Conservation (phyloP, 92 coral and sea anemone genomes). For the Ricordea florida region DNA sequence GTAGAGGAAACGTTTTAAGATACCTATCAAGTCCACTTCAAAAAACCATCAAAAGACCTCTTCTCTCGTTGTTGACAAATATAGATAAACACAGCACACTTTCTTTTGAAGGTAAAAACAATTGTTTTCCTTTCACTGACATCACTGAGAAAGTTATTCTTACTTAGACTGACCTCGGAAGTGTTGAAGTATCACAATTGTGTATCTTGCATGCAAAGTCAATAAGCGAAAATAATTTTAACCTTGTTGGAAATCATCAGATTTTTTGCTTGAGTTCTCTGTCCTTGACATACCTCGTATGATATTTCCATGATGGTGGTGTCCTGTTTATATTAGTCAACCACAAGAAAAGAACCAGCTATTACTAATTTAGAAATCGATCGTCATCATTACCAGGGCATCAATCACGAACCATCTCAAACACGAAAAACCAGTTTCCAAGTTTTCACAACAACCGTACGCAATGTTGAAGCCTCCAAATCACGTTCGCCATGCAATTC, state of each 20-base stretch:
- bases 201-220: slow-evolving; percentile 26
- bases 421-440: background rate
- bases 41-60: too few relatives aligned
- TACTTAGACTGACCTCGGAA: slow-evolving; percentile 15
- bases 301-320: slow-evolving; percentile 45
- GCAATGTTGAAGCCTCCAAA: too few relatives aligned
- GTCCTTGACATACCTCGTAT: slow-evolving; percentile 78
- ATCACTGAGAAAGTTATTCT: background rate
- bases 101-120: too few relatives aligned
- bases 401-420: background rate
- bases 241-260: slow-evolving; percentile 79
- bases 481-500: too few relatives aligned
- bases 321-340: slow-evolving; percentile 48
- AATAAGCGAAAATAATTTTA: slow-evolving; percentile 39
- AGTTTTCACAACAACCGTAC: background rate
- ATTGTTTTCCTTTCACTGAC: background rate
- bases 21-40: too few relatives aligned
- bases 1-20: too few relatives aligned
- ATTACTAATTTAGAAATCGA: slow-evolving; percentile 2
- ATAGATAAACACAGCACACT: too few relatives aligned
- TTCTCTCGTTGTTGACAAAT: slow-evolving; percentile 10
- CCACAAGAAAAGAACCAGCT: slow-evolving; percentile 38
- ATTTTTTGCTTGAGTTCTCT: slow-evolving; percentile 80
- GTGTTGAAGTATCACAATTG: background rate
- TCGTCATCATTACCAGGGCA: background rate